Percentiles rank a stretch among this genome's conserved stretches.
phyloP scores from a whole-genome alignment of 2,797 vertebrate species.

The Coranthus polyacanthus region DNA sequence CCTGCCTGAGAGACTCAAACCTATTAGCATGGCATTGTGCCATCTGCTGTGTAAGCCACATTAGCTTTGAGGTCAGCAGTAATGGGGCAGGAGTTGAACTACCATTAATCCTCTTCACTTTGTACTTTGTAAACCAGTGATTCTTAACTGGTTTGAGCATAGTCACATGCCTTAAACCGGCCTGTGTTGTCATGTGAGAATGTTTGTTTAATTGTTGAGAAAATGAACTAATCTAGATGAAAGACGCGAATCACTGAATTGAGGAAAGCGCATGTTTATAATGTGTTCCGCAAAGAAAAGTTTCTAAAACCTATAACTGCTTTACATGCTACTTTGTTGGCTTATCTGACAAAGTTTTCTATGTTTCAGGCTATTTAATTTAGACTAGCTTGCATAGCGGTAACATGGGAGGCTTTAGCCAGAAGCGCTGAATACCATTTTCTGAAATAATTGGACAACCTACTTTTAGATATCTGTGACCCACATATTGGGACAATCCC shows the following conservation, averaged over 20 bases:
- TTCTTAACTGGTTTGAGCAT: constrained; percentile 34
- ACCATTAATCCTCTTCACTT: constrained; percentile 67
- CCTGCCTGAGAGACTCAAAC: constrained; percentile 53
- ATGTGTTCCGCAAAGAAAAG: constrained; percentile 32
- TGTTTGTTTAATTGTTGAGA: constrained; percentile 10
- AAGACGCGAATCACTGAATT: neutral
- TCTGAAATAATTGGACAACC: constrained; percentile 68
- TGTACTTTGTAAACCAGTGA: constrained; percentile 45
- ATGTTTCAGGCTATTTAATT: constrained; percentile 59
- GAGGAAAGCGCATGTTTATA: constrained; percentile 31
- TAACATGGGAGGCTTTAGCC: constrained; percentile 51
- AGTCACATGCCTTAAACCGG: neutral
- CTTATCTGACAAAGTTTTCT: constrained; percentile 42
- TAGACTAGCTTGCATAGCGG: constrained; percentile 28
- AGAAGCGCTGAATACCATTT: constrained; percentile 65
- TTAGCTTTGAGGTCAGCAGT: constrained; percentile 71
- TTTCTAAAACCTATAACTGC: constrained; percentile 35
- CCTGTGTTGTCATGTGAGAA: neutral
- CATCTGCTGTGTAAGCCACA: constrained; percentile 73
- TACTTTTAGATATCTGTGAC: constrained; percentile 60
- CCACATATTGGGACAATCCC: constrained; percentile 48
- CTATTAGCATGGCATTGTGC: constrained; percentile 66
- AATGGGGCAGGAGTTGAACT: constrained; percentile 53
- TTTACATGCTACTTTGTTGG: constrained; percentile 37
- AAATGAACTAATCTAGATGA: neutral